Conservation (phyloP, 1,140 invertebrate species). For the Glomeris maerens region DNA sequence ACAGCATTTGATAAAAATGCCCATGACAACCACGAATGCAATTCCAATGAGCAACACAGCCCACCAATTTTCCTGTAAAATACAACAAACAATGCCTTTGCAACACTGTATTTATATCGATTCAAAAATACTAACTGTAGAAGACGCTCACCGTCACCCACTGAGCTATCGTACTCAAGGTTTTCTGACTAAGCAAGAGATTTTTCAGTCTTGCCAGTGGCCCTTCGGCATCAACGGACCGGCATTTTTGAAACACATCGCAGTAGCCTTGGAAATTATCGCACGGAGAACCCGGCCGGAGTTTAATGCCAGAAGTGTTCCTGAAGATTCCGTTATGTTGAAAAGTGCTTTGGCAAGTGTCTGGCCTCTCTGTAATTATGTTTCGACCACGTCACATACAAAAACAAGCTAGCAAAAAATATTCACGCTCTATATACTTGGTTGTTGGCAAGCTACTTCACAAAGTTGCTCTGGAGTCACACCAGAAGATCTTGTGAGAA, state of each 20-base stretch:
- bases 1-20: conserved; percentile 97
- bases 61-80: conserved; percentile 82
- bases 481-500: conserved; percentile 68
- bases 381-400: too few relatives aligned
- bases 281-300: conserved; percentile 69
- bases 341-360: conserved; percentile 69
- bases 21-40: conserved; percentile 87
- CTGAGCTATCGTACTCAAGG: conserved; percentile 64
- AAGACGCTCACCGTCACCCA: conserved; percentile 57
- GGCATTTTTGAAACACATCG: conserved; percentile 94
- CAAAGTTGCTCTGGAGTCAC: conserved; percentile 69
- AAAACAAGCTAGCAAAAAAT: too few relatives aligned
- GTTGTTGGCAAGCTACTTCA: conserved; percentile 87
- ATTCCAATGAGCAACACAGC: conserved; percentile 82
- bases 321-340: conserved; percentile 53
- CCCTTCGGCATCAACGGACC: conserved; percentile 94
- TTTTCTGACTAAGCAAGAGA: conserved; percentile 82
- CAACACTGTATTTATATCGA: background rate
- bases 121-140: background rate
- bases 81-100: conserved; percentile 8
- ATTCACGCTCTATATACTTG: too few relatives aligned
- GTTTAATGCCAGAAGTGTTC: conserved; percentile 63
- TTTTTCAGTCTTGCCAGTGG: conserved; percentile 93
- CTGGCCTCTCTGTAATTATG: conserved; percentile 39
- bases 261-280: conserved; percentile 73